phyloP scores from a whole-genome alignment of 1,140 invertebrate genomes.

The Hycleus phaleratus region DNA sequence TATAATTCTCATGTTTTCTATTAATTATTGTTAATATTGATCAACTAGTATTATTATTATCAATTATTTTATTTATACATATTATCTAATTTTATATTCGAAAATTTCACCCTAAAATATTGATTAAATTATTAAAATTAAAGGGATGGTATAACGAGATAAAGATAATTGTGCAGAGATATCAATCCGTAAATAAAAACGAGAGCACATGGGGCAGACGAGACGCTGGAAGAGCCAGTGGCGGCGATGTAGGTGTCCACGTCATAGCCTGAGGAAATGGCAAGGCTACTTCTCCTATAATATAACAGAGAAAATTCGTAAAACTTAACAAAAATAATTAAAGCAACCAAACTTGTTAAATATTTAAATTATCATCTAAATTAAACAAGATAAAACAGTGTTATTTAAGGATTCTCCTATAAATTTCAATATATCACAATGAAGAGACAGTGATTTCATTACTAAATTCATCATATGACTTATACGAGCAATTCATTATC shows the following conservation, averaged over 20 bases:
- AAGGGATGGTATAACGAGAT: too few relatives aligned
- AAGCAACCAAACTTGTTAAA: too few relatives aligned
- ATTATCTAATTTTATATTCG: neutral
- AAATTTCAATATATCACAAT: too few relatives aligned
- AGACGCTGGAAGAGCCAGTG: neutral
- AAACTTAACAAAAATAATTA: too few relatives aligned
- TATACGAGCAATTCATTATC: too few relatives aligned
- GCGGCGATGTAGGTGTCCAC: constrained; percentile 4
- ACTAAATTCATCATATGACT: too few relatives aligned
- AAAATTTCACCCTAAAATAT: neutral
- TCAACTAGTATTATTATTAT: neutral
- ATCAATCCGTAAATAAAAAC: neutral
- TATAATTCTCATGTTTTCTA: neutral
- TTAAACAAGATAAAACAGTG: neutral
- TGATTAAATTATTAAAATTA: too few relatives aligned
- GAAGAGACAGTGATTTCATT: too few relatives aligned
- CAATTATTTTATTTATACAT: too few relatives aligned
- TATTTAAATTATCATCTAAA: too few relatives aligned
- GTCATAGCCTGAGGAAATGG: constrained; percentile 22
- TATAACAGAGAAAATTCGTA: constrained; percentile 14
- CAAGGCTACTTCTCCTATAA: constrained; percentile 27
- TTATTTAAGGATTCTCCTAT: too few relatives aligned
- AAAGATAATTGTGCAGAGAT: neutral
- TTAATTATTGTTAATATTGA: neutral
- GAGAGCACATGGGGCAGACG: neutral